phyloP scores from a whole-genome alignment of 2,797 vertebrate species.

The Sandelia bainsii region DNA sequence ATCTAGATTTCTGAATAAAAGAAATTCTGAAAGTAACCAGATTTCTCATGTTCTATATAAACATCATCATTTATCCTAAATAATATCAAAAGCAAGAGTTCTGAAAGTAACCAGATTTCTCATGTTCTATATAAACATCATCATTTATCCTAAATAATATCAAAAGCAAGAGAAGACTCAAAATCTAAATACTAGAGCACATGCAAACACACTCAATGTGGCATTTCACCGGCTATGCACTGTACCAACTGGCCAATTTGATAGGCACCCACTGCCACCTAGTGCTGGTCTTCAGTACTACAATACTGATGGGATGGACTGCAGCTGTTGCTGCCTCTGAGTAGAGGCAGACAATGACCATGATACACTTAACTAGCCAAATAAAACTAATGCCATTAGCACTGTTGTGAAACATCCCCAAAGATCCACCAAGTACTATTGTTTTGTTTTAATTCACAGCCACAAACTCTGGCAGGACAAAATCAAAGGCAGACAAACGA shows the following conservation, averaged over 20 bases:
- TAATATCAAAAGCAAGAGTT: background rate
- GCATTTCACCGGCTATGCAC: slow-evolving; percentile 52
- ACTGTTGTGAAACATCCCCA: slow-evolving; percentile 42
- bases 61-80: background rate
- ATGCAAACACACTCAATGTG: slow-evolving; percentile 43
- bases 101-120: background rate
- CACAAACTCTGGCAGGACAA: slow-evolving; percentile 31
- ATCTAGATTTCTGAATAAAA: background rate
- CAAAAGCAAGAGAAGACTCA: background rate
- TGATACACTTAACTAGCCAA: slow-evolving; percentile 31
- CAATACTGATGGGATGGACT: slow-evolving; percentile 45
- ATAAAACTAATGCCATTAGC: slow-evolving; percentile 32
- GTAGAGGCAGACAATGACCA: slow-evolving; percentile 27
- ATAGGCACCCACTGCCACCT: slow-evolving; percentile 83
- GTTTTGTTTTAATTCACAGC: slow-evolving; percentile 35
- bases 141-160: background rate
- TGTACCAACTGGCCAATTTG: slow-evolving; percentile 51
- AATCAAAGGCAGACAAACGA: slow-evolving; percentile 33
- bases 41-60: background rate
- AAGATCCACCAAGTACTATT: slow-evolving; percentile 27
- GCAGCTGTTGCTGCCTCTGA: slow-evolving; percentile 46
- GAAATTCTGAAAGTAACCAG: background rate
- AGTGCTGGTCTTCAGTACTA: slow-evolving; percentile 74
- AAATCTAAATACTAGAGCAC: background rate
- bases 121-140: background rate